phyloP scores from a whole-genome alignment of 2,797 vertebrate species.

The Coreius guichenoti region DNA sequence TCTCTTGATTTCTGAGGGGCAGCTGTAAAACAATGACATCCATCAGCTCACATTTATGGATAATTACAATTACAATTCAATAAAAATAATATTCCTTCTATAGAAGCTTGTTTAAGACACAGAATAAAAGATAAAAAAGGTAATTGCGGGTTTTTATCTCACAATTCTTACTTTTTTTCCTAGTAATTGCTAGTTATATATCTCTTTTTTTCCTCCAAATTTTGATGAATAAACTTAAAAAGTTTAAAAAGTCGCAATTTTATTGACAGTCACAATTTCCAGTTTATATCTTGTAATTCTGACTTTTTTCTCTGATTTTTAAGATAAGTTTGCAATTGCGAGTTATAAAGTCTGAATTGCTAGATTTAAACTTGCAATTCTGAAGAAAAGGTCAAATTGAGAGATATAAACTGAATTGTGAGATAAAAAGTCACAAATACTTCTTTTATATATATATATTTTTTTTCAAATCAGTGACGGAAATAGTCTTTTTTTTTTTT shows the following conservation, averaged over 20 bases:
- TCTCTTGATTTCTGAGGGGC: conserved; percentile 26
- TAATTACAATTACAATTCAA: not conserved
- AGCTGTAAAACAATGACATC: conserved; percentile 24
- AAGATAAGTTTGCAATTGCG: not conserved
- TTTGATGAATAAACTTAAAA: not conserved
- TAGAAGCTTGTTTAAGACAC: not conserved
- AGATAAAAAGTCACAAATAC: not conserved
- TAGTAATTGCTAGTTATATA: not conserved
- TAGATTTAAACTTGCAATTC: not conserved
- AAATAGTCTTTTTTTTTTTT: not conserved
- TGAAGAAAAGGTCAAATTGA: no score
- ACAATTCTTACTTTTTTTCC: not conserved
- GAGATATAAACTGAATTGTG: not conserved
- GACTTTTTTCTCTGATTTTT: not conserved
- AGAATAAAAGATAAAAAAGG: not conserved
- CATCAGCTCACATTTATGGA: not conserved
- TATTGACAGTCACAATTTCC: not conserved
- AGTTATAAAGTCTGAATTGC: not conserved
- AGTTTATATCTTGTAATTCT: not conserved
- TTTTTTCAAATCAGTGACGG: not conserved
- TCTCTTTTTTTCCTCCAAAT: no score
- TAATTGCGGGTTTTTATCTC: no score
- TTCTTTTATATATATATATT: not conserved
- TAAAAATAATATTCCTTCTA: not conserved
- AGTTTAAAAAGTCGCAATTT: no score